Evolutionary conservation across 2,797 vertebrate genomes (phyloP).

Genomic region (Pipistrellus pipistrellus): DNA sequence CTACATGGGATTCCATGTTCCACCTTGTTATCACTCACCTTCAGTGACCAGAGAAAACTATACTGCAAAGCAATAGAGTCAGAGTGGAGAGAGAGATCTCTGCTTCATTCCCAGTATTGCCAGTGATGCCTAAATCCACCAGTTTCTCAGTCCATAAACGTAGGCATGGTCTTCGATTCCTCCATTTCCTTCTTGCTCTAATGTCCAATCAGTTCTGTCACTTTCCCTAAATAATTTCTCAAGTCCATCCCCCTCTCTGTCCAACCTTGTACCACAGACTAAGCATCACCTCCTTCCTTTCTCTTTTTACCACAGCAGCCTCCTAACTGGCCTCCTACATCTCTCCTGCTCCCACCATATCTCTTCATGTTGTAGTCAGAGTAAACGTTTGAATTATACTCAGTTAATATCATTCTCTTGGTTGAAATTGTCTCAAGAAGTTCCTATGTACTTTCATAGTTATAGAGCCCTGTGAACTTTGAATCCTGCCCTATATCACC

Average conservation of each 20-base stretch:
- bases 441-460: neutral
- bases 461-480: neutral
- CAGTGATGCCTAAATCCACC: neutral
- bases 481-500: neutral
- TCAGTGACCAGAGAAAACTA: too few relatives aligned
- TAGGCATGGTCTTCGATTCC: neutral
- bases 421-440: neutral
- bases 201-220: neutral
- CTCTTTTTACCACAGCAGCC: neutral
- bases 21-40: too few relatives aligned
- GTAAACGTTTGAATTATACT: neutral
- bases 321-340: neutral
- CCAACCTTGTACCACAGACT: neutral
- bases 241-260: neutral
- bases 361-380: too few relatives aligned
- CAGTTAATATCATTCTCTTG: neutral
- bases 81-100: neutral
- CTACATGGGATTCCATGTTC: neutral
- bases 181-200: neutral
- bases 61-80: too few relatives aligned
- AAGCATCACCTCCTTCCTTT: accelerated
- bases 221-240: neutral
- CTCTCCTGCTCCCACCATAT: neutral
- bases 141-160: neutral
- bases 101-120: neutral